Evolutionary conservation across 2,888 invertebrate species (phyloP), one percentile per base, ranked within the genome.

Genomic region (Nomada goodeniana): DNA sequence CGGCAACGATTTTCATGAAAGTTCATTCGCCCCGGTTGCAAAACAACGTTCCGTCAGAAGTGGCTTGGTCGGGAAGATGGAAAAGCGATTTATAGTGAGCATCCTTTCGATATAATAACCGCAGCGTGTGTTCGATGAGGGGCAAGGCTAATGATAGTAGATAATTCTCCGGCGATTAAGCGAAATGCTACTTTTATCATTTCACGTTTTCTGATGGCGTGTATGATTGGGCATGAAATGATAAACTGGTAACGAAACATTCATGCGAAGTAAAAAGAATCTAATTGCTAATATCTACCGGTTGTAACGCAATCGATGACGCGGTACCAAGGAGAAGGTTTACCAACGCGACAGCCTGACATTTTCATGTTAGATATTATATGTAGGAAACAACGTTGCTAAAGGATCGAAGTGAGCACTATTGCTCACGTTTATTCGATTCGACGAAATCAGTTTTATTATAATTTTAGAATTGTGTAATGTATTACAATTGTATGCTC

Each of bases 301-400:
- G 64, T 52, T 23, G 20, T 59, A 64, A 59, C 57, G 64, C 74
- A 74, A 65, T 60, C 76, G 57, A 59, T 73, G 59, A 76, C 74
- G 76, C 57, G 26, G 53, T 44, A 23, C 4, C 18, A 47, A 44
- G 52, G 52, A 29, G 74, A 76, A 76, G 42, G 76, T 65, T 76
- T 52, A 10, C 26, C 5, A 50, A 47, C 23, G 50, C 47, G 36
- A 55, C 55, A 60, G 29, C 26, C 23, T 76, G 76, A 72, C 74
- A 76, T 60, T 76, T 75, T 42, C 53, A 13, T 15, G 23, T 53
- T 4, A 4, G n/a, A 2, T 23, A 23, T 36, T 36, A 36, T 36
- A 36, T 36, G 36, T 10, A 52, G 9, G 50, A 53, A 61, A 50
- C 20, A 50, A 18, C 15, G 15, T 60, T 47, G 18, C 42, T 11